Conservation (phyloP, 2,797 vertebrate species). For the Sparidentex hasta region DNA sequence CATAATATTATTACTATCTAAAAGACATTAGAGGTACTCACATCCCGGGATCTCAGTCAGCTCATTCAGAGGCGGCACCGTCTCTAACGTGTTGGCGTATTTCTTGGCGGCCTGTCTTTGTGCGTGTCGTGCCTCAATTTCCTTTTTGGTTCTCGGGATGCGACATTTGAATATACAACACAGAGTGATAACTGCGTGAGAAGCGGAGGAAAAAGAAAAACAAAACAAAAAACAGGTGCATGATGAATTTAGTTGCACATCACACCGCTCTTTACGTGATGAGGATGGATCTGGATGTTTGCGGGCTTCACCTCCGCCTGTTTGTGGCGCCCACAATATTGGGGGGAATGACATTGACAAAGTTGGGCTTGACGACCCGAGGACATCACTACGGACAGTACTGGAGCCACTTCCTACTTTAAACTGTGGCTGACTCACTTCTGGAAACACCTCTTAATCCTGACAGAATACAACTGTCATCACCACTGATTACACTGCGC, state of each 20-base stretch:
- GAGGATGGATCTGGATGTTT: background rate
- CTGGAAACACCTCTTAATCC: background rate
- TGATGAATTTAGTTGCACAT: background rate
- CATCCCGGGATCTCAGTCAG: conserved; percentile 94
- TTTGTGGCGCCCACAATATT: background rate
- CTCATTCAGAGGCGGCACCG: conserved; percentile 92
- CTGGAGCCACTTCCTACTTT: too few species aligned
- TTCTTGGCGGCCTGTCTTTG: conserved; percentile 94
- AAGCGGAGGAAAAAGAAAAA: background rate
- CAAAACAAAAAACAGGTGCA: conserved; percentile 10
- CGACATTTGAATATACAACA: conserved; percentile 99
- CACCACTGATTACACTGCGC: background rate
- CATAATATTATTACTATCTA: background rate
- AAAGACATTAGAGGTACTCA: conserved; percentile 68
- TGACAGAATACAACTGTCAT: background rate
- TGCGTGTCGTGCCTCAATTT: conserved; percentile 93
- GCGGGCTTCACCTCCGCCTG: background rate
- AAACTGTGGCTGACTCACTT: background rate
- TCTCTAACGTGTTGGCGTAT: conserved; percentile 96
- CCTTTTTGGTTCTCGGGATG: conserved; percentile 95
- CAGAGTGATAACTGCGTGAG: conserved; percentile 91
- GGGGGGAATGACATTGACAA: background rate
- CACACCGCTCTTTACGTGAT: background rate
- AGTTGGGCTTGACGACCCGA: background rate
- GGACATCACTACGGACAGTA: background rate